Evolutionary conservation across 2,888 invertebrate species (phyloP).

Genomic region (Cephus pulcher): DNA sequence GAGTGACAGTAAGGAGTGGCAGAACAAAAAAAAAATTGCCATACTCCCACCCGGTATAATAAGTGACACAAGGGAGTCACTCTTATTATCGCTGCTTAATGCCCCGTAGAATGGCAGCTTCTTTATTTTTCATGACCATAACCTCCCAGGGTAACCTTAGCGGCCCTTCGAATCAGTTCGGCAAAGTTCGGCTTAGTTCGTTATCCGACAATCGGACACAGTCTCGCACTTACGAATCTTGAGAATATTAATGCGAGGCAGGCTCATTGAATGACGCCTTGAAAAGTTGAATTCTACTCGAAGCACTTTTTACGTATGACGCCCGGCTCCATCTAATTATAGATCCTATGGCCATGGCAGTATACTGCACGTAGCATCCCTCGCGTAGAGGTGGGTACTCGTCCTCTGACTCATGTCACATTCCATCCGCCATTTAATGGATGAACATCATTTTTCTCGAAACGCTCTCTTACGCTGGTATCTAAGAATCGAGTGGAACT

Average conservation of each 20-base stretch:
- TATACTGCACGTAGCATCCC: constrained; percentile 9
- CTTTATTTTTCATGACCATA: background rate
- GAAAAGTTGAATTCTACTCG: background rate
- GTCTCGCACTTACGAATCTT: background rate
- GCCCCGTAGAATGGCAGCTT: background rate
- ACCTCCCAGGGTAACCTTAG: background rate
- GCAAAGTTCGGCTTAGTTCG: background rate
- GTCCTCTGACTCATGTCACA: constrained; percentile 5
- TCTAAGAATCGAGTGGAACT: background rate
- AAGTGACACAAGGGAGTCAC: background rate
- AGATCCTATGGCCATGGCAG: constrained; percentile 22
- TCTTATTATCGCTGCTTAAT: background rate
- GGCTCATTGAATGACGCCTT: background rate
- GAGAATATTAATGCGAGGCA: background rate
- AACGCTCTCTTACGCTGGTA: background rate
- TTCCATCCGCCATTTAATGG: constrained; percentile 26
- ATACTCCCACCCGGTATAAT: background rate
- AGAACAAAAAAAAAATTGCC: background rate
- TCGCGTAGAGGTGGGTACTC: constrained; percentile 4
- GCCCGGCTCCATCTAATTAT: constrained; percentile 39
- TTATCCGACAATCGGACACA: background rate
- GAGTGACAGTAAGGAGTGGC: background rate
- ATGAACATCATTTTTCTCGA: constrained; percentile 47
- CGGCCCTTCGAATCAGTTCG: background rate
- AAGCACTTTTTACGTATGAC: constrained; percentile 38